Base-by-base conservation (phyloP, 2,888 invertebrate species). In the Hypselothyrea guttata region DNA sequence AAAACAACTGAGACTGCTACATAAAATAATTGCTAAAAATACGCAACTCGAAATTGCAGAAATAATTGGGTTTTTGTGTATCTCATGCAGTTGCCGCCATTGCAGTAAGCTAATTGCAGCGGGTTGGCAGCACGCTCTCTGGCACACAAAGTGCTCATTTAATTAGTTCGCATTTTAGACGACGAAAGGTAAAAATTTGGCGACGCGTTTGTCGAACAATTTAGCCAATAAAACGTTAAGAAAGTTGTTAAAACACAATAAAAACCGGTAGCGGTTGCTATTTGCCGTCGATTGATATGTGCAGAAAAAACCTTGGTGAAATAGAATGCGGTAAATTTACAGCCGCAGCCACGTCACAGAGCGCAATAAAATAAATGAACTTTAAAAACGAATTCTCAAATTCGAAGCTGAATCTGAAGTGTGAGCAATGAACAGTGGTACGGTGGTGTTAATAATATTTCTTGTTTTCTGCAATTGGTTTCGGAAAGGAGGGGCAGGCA, bases 121-220 rank as follows among this genome's bases (percentile, higher is more conserved):
- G 44, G 69, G 84, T 79, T 76, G 76, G 76, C 76, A 77, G 66
- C 78, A 18, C 82, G n/a, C n/a, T n/a, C n/a, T n/a, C n/a, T n/a
- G n/a, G n/a, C 84, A 81, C 73, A 76, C 75, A 76, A 79, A 73
- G 84, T 73, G 76, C 84, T 77, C 77, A 85, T 85, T 85, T 85
- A 71, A 85, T 78, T 78, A 78, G 78, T 84, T 85, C 86, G 81
- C 77, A 83, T 79, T 79, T 79, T 79, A 79, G 86, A 86, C 83
- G 85, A 84, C 84, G 82, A 86, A 70, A 81, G 86, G 81, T 81
- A 81, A 81, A 86, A 74, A 62, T 76, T 79, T 71, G 53, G 66
- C 71, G 86, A 84, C 86, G 86, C 81, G 79, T 73, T 84, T 63
- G 52, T 42, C 65, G 54, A 60, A 69, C 45, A 44, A 57, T 75